A percentile compares a stretch with the other conserved stretches of the same genome.
Conservation (phyloP, 2,797 vertebrate species). For the Coregonus sp. region DNA sequence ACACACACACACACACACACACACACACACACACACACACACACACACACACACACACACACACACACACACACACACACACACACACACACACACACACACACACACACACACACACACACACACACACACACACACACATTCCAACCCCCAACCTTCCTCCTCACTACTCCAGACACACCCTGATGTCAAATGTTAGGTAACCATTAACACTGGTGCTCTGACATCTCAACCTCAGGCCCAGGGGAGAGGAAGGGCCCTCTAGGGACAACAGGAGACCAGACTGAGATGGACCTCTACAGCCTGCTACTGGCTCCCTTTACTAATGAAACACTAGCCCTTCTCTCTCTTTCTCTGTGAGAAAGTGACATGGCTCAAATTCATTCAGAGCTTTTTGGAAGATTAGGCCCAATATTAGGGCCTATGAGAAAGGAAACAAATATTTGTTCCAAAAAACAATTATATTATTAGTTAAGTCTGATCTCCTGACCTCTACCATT, state of each 20-base stretch:
- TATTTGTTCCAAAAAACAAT: background rate
- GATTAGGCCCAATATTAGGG: background rate
- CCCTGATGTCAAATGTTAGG: slow-evolving; percentile 73
- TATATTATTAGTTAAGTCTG: background rate
- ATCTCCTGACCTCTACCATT: background rate
- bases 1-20: background rate
- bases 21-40: background rate
- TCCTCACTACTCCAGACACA: slow-evolving; percentile 22
- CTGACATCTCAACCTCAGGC: slow-evolving; percentile 67
- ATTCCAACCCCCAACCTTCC: slow-evolving; percentile 29
- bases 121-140: slow-evolving; percentile 19
- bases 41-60: slow-evolving; percentile 14
- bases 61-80: slow-evolving; percentile 17
- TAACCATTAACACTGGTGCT: slow-evolving; percentile 65
- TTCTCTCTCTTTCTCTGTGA: background rate
- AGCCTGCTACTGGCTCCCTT: slow-evolving; percentile 24
- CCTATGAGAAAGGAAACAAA: background rate
- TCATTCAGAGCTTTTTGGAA: background rate
- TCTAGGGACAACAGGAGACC: slow-evolving; percentile 47
- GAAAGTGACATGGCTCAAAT: background rate
- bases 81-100: slow-evolving; percentile 18
- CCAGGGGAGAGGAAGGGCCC: slow-evolving; percentile 53
- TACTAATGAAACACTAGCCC: slow-evolving; percentile 18
- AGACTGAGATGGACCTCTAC: slow-evolving; percentile 16
- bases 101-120: slow-evolving; percentile 18